Conservation (phyloP, 1,140 invertebrate genomes). For the Drosophila carrolli region DNA sequence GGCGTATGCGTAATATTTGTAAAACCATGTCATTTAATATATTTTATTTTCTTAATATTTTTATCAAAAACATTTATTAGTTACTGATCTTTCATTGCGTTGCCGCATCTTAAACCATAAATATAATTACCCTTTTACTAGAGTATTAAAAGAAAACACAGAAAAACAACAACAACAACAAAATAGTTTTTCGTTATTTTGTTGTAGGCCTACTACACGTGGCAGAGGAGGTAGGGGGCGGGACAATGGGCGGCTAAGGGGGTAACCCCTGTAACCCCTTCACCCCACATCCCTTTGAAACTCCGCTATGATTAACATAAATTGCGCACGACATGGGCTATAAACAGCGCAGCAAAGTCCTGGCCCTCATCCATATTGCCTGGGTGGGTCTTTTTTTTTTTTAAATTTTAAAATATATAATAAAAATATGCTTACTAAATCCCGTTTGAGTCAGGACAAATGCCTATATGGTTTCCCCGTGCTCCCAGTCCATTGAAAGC, state of each 20-base stretch:
- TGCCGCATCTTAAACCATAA: background rate
- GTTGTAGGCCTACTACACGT: constrained; percentile 62
- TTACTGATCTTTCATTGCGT: too few relatives aligned
- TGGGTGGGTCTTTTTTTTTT: constrained; percentile 25
- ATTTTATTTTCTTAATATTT: too few relatives aligned
- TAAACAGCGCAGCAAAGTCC: constrained; percentile 34
- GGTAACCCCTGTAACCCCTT: constrained; percentile 5
- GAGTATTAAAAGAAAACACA: constrained; percentile 14
- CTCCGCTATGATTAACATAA: constrained; percentile 67
- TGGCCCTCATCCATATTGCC: constrained; percentile 2
- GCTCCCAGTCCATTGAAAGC: background rate
- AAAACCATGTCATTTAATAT: too few relatives aligned
- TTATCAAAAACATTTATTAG: too few relatives aligned
- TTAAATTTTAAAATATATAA: constrained; percentile 51
- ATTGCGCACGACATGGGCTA: constrained; percentile 67
- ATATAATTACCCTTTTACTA: background rate
- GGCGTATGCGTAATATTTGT: background rate
- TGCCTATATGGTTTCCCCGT: constrained; percentile 1
- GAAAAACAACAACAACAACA: constrained; percentile 12
- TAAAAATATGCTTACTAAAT: constrained; percentile 38
- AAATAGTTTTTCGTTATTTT: constrained; percentile 53
- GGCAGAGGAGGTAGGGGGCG: constrained; percentile 15
- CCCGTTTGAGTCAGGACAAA: constrained; percentile 31
- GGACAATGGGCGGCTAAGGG: background rate
- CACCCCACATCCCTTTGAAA: constrained; percentile 13